Evolutionary conservation across 2,888 invertebrate species (phyloP), one percentile per base, ranked within the genome.

Genomic region (Emmelina monodactyla): DNA sequence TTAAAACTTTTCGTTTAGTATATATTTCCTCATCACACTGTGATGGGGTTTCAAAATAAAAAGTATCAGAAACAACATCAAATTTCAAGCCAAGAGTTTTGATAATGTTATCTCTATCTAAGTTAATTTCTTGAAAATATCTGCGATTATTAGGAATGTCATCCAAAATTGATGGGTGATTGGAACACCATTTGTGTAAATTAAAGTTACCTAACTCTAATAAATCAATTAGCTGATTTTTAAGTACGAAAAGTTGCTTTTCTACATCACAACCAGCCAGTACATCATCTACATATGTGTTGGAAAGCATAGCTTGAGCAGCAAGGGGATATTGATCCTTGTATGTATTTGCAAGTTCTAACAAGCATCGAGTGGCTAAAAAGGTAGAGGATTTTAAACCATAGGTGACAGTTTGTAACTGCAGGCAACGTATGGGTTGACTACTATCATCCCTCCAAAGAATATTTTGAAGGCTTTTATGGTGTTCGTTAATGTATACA

Each of bases 371-470:
- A 12, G 40, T 37, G 9, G 37, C 37, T 19, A 40, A 5, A 22
- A 25, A 40, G 4, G 37, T 19, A 14, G 40, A 40, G 12, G 30
- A 22, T 9, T 35, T 40, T 13, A 40, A 15, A 9, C 40, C 40
- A 34, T 40, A 40, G 2, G 37, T 38, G 3, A 40, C 25, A 2
- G 38, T 40, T 19, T 40, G 36, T 7, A 40, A 25, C 32, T 38
- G 37, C 10, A 38, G 11, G 14, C 34, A 35, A 10, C 16, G 16
- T 2, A 39, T 22, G 7, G 31, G 14, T 22, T 34, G 12, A 12
- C 10, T 31, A 4, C 28, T 11, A 9, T 11, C 12, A 28, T 33
- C 33, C 2, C 37, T 19, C 40, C 40, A 40, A 5, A 40, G 28
- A 25, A 31, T 29, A 13, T 11, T 31, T 9, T 25, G 10, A 9